A percentile compares a stretch with the other conserved stretches of the same genome.
Conservation (phyloP, 2,113 vertebrate species). For the Cynopterus brachyotis region DNA sequence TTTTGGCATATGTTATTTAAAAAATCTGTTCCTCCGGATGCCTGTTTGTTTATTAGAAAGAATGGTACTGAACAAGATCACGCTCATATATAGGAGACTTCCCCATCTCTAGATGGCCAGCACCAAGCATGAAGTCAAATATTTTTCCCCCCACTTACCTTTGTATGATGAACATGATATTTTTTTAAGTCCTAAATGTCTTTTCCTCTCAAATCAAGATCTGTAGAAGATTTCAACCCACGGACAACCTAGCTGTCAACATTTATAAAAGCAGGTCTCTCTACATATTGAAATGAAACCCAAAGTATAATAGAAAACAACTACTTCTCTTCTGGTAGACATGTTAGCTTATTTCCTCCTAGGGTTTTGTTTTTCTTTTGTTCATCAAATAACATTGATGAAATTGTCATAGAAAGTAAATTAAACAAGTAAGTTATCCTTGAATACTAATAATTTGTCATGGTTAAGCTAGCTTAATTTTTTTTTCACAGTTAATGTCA, state of each 20-base stretch:
- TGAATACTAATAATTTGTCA: not conserved
- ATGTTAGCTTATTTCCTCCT: not conserved
- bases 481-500: not conserved
- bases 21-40: not conserved
- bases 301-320: not conserved
- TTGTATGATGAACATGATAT: not conserved
- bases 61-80: not conserved
- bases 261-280: not conserved
- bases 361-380: not conserved
- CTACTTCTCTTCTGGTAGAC: not conserved
- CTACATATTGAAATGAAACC: not conserved
- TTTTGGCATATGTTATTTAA: not conserved
- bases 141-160: not conserved
- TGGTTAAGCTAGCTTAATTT: not conserved
- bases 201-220: not conserved
- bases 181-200: not conserved
- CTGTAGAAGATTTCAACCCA: not conserved
- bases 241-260: not conserved
- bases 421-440: not conserved
- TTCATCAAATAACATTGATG: not conserved
- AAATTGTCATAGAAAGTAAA: conserved; percentile 32
- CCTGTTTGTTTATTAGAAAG: not conserved
- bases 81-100: not conserved
- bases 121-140: not conserved
- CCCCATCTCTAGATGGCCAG: not conserved